phyloP scores from a whole-genome alignment of 1,140 invertebrate genomes.

The Drosophila rufa region DNA sequence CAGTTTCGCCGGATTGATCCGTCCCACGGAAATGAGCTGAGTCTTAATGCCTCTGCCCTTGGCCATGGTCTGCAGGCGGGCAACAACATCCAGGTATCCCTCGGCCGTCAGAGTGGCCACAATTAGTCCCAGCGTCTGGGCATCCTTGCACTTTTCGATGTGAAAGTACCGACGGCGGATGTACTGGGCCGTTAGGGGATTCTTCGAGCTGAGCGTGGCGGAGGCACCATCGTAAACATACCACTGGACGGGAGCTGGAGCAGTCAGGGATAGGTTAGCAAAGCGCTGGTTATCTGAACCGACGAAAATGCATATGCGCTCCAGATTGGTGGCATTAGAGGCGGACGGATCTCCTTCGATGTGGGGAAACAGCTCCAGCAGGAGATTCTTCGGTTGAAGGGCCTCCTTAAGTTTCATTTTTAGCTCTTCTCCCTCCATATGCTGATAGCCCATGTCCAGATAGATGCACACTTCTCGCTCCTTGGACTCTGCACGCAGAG shows the following conservation, averaged over 20 bases:
- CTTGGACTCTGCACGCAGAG: constrained; percentile 63
- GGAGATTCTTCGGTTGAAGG: constrained; percentile 48
- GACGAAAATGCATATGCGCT: constrained; percentile 85
- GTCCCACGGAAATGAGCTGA: constrained; percentile 96
- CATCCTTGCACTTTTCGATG: constrained; percentile 95
- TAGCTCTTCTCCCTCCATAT: constrained; percentile 86
- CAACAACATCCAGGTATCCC: constrained; percentile 92
- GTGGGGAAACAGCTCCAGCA: constrained; percentile 61
- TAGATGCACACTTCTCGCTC: constrained; percentile 88
- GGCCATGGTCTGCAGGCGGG: constrained; percentile 90
- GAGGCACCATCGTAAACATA: constrained; percentile 64
- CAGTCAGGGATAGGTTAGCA: constrained; percentile 86
- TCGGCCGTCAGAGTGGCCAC: constrained; percentile 94
- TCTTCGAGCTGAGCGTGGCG: constrained; percentile 53
- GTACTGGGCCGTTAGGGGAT: constrained; percentile 85
- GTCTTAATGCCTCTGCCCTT: constrained; percentile 92
- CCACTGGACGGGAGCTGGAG: constrained; percentile 84
- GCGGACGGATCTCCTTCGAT: constrained; percentile 35
- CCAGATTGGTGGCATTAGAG: constrained; percentile 20
- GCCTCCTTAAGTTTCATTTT: constrained; percentile 37
- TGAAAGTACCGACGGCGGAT: constrained; percentile 93
- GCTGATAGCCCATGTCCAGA: constrained; percentile 90
- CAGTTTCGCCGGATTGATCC: constrained; percentile 95
- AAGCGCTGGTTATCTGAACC: constrained; percentile 86
- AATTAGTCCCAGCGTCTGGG: constrained; percentile 93